These are phyloP conservation scores for Epizoanthus scotinus DNA, from an alignment of 92 coral and sea anemone genomes.

Conservation along the genomic window DNA sequence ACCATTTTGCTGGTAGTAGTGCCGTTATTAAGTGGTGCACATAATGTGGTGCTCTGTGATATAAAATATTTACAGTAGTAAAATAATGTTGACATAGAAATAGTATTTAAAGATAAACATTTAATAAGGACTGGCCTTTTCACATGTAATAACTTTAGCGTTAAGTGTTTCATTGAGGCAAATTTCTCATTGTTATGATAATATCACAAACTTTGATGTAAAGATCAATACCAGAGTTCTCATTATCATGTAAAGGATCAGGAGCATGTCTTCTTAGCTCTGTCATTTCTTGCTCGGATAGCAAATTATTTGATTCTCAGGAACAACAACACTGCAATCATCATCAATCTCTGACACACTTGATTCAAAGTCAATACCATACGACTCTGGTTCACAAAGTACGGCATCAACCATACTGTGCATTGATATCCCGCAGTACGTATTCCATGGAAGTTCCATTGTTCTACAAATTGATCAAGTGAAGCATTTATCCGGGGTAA, in stretches of 20 bases:
- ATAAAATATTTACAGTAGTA: too few relatives aligned
- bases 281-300: conserved; percentile 38
- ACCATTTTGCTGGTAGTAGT: too few relatives aligned
- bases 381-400: conserved; percentile 52
- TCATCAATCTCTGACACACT: conserved; percentile 48
- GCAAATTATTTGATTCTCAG: conserved; percentile 41
- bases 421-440: conserved; percentile 59
- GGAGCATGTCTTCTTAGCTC: conserved; percentile 42
- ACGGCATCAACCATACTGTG: conserved; percentile 45
- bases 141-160: conserved; percentile 1
- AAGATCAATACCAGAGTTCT: conserved; percentile 54
- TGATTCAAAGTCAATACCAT: conserved; percentile 65
- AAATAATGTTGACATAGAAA: too few relatives aligned
- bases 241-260: conserved; percentile 59
- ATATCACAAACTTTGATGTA: conserved; percentile 45
- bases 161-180: background rate
- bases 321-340: conserved; percentile 51
- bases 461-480: conserved; percentile 45
- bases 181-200: conserved; percentile 15
- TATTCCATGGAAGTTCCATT: conserved; percentile 64
- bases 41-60: too few relatives aligned
- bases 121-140: too few relatives aligned
- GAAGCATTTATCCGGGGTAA: too few relatives aligned
- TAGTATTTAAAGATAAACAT: too few relatives aligned
- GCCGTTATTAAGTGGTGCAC: too few relatives aligned